These are phyloP conservation scores for Toxotes lorentzi DNA, from an alignment of 2,797 vertebrate genomes.

Conservation along the genomic window DNA sequence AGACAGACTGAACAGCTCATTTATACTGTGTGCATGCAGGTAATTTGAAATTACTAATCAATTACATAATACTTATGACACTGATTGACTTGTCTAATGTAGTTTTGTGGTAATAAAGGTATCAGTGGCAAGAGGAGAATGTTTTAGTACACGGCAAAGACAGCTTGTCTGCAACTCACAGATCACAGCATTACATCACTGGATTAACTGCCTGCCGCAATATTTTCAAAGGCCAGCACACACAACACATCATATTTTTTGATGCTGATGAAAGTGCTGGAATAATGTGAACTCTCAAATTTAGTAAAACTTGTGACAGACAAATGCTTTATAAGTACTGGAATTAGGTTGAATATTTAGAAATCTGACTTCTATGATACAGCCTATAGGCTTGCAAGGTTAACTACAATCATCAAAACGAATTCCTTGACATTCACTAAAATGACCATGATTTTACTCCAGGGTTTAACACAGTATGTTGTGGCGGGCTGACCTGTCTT, in stretches of 20 bases:
- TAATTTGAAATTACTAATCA: not conserved
- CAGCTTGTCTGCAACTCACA: not conserved
- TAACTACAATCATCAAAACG: not conserved
- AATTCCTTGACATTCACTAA: not conserved
- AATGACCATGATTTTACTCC: slow-evolving; percentile 80
- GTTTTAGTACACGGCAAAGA: not conserved
- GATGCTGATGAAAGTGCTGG: not conserved
- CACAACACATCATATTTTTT: not conserved
- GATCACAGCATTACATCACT: not conserved
- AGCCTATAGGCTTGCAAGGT: not conserved
- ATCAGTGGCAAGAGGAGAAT: not conserved
- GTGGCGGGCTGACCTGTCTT: slow-evolving; percentile 91
- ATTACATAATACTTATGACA: not conserved
- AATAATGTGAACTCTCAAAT: not conserved
- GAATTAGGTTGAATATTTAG: not conserved
- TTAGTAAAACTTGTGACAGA: not conserved
- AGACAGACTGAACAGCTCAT: not conserved
- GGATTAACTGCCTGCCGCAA: not conserved
- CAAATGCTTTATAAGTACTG: not conserved
- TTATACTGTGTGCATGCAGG: not conserved
- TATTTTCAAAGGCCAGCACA: slow-evolving; percentile 2
- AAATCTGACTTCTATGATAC: not conserved
- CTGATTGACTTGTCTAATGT: not conserved
- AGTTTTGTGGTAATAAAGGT: not conserved
- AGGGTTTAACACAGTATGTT: slow-evolving; percentile 71